A percentile compares a stretch with the other conserved stretches of the same genome.
phyloP scores from a whole-genome alignment of 2,888 invertebrate genomes.

The Noctua pronuba region DNA sequence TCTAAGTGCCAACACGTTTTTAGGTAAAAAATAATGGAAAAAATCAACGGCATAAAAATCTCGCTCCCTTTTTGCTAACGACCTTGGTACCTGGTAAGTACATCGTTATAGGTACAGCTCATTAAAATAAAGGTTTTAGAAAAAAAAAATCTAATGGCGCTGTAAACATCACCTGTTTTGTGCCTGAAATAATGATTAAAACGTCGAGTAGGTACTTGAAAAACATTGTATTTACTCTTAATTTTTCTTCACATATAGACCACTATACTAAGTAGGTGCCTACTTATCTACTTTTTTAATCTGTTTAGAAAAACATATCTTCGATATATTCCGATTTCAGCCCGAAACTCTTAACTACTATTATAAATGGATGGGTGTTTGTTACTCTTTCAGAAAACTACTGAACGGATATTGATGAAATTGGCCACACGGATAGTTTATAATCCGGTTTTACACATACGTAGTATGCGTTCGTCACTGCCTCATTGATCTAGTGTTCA shows the following conservation, averaged over 20 bases:
- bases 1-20: constrained; percentile 43
- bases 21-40: constrained; percentile 29
- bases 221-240: neutral
- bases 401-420: too few species aligned
- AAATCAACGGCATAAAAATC: constrained; percentile 19
- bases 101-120: constrained; percentile 39
- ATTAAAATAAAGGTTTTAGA: constrained; percentile 31
- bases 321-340: neutral
- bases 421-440: too few species aligned
- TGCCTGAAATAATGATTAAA: neutral
- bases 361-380: too few species aligned
- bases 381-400: too few species aligned
- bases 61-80: constrained; percentile 19
- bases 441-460: too few species aligned
- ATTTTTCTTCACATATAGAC: too few species aligned
- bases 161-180: neutral
- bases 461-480: too few species aligned
- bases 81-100: constrained; percentile 6
- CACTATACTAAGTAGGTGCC: neutral
- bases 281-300: neutral
- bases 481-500: too few species aligned
- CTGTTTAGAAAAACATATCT: neutral
- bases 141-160: neutral
- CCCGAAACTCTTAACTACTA: neutral
- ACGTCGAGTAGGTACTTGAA: neutral